Conservation (phyloP, 2,113 vertebrate species). For the Mesocricetus auratus region DNA sequence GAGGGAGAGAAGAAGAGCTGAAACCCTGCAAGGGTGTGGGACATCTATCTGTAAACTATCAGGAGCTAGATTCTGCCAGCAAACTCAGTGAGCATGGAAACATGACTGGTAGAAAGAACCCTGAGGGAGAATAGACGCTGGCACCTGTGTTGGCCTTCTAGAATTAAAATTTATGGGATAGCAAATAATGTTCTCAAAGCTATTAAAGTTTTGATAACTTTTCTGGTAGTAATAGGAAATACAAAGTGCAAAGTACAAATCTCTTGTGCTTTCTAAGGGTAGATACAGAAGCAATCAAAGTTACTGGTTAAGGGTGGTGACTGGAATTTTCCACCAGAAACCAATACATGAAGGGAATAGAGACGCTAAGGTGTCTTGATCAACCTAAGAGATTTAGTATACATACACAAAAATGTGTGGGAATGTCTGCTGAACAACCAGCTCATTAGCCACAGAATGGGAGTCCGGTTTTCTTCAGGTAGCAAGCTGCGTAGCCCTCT, state of each 20-base stretch:
- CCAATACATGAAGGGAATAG: not conserved
- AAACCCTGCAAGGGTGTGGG: not conserved
- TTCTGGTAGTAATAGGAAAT: not conserved
- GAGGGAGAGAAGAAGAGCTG: not conserved
- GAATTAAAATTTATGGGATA: not conserved
- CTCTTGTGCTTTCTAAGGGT: not conserved
- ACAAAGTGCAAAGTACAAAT: not conserved
- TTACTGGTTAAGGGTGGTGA: not conserved
- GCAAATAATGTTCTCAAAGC: not conserved
- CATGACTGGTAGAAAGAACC: not conserved
- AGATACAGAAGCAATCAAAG: not conserved
- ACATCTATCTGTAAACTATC: not conserved
- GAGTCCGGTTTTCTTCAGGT: conserved; percentile 12
- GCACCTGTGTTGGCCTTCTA: not conserved
- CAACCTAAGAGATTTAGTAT: not conserved
- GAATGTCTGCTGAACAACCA: not conserved
- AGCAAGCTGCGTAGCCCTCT: not conserved
- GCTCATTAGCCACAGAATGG: not conserved
- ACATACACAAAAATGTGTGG: not conserved
- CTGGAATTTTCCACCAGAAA: not conserved
- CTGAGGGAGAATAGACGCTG: not conserved
- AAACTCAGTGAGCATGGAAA: not conserved
- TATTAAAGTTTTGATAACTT: not conserved
- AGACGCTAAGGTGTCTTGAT: not conserved
- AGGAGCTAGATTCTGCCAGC: not conserved